Percentiles rank a stretch among this genome's conserved stretches.
These are phyloP conservation scores for Cactoblastis cactorum DNA, from an alignment of 2,888 invertebrate species.

Conservation along the genomic window DNA sequence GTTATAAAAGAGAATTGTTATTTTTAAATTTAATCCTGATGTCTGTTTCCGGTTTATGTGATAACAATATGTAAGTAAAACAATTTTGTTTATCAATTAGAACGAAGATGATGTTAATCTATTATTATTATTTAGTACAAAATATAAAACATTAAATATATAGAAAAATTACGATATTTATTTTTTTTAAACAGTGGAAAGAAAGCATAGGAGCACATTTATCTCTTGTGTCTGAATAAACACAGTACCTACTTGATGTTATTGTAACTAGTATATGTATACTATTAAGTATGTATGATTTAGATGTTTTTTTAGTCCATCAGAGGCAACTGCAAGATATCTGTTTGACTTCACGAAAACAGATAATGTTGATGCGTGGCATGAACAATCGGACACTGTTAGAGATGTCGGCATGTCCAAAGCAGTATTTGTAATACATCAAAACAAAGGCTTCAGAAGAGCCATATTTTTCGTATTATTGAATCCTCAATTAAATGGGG, in stretches of 20 bases:
- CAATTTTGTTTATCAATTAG: background rate
- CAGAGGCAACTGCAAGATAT: conserved; percentile 40
- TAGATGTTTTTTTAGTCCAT: conserved; percentile 25
- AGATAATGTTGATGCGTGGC: conserved; percentile 75
- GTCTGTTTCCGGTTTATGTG: background rate
- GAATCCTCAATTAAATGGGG: conserved; percentile 83
- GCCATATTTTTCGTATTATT: conserved; percentile 82
- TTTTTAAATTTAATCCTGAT: background rate
- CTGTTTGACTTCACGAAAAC: conserved; percentile 80
- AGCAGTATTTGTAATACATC: conserved; percentile 79
- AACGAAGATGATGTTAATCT: too few species aligned
- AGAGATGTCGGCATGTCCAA: conserved; percentile 83
- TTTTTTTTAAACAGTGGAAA: too few species aligned
- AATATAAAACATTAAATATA: too few species aligned
- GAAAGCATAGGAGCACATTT: too few species aligned
- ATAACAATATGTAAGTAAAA: background rate
- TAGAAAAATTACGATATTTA: too few species aligned
- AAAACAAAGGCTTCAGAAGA: conserved; percentile 78
- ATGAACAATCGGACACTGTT: conserved; percentile 82
- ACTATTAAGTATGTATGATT: too few species aligned
- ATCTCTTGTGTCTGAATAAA: too few species aligned
- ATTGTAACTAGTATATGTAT: background rate
- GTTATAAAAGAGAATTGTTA: background rate
- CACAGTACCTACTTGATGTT: background rate
- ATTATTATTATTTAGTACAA: background rate